These are phyloP conservation scores for Oriolus oriolus DNA, from an alignment of 2,113 vertebrate genomes.

Conservation along the genomic window DNA sequence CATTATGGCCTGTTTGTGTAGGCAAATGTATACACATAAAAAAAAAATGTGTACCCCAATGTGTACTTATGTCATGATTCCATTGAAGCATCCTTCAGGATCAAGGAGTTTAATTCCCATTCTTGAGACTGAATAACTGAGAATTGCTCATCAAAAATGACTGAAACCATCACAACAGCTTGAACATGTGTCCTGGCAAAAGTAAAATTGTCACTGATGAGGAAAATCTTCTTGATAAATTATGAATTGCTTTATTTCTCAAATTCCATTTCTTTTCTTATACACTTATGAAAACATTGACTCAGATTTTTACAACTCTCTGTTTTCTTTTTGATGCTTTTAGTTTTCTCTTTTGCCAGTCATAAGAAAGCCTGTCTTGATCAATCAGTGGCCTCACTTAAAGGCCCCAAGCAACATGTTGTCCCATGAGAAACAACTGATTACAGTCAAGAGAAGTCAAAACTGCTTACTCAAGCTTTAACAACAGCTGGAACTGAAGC, in stretches of 20 bases:
- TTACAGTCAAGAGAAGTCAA: neutral
- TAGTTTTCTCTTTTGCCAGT: neutral
- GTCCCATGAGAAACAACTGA: neutral
- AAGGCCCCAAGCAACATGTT: neutral
- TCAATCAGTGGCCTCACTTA: neutral
- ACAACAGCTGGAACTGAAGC: neutral
- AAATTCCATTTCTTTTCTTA: neutral
- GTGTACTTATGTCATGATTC: neutral
- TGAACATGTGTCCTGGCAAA: neutral
- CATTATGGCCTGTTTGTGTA: neutral
- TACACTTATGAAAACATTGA: neutral
- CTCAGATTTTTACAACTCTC: neutral
- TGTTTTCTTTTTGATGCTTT: neutral
- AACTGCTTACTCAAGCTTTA: neutral
- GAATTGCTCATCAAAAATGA: neutral
- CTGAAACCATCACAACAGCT: neutral
- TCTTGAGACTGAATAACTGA: neutral
- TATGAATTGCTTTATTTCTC: neutral
- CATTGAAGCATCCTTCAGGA: neutral
- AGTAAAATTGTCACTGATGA: neutral
- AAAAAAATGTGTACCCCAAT: neutral
- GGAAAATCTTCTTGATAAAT: neutral
- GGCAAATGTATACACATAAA: neutral
- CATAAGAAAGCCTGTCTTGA: neutral
- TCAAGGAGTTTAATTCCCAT: neutral